Base-by-base conservation (phyloP, 1,140 invertebrate genomes). In the Charaxes varanes region DNA sequence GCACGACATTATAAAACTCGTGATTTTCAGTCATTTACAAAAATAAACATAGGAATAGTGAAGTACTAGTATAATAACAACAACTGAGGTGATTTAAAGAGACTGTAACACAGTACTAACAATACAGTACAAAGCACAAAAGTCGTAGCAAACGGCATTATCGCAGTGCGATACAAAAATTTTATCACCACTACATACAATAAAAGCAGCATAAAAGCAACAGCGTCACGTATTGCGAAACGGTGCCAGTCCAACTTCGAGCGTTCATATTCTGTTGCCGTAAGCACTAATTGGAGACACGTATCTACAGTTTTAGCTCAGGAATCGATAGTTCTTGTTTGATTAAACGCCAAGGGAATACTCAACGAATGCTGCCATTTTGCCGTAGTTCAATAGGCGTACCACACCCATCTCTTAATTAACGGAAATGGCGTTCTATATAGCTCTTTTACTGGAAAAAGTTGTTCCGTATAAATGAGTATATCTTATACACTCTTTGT, bases 281-380 rank as follows among this genome's bases (percentile, higher is more conserved):
- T 57, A 41, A 50, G 47, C 34, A 59, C 58, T 70, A 78, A 78
- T 78, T 74, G 64, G 57, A 66, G 66, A 62, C 62, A 66, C 51
- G 58, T 52, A 56, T 37, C 60, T 55, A 66, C 60, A 59, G 52
- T 70, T 72, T 68, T 60, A 67, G 61, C 48, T 45, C 49, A 55
- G 46, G 48, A 63, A 72, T 70, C 68, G 61, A 71, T 72, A 68
- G 66, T 60, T 56, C 56, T 60, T 74, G 67, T 70, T 67, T 74
- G 67, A 67, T 62, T 60, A 62, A 52, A 68, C 65, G 53, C 47
- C 24, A 43, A 36, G 40, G 54, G 58, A 68, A 68, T 68, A 66
- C 52, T 46, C 40, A 63, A 55, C 41, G 41, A 57, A 48, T 59
- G 28, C 46, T 41, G 36, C 54, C 54, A 53, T 61, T 61, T 58